Conservation (phyloP, 2,113 vertebrate species). For the Dascyllus trimaculatus region DNA sequence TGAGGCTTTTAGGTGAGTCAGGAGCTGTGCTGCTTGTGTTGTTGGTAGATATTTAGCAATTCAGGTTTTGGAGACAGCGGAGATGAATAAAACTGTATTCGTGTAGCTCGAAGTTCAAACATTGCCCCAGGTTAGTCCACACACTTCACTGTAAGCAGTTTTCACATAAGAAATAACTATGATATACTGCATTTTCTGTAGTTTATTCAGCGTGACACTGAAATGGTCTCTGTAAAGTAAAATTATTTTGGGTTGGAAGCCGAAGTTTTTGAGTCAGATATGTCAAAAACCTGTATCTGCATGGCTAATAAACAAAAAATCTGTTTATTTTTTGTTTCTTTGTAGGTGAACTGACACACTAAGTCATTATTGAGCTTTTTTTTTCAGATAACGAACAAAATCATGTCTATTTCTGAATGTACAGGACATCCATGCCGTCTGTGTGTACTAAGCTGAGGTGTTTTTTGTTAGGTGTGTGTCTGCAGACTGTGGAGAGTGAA, state of each 20-base stretch:
- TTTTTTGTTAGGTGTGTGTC: conserved; percentile 89
- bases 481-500: conserved; percentile 93
- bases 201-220: too few species aligned
- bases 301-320: too few species aligned
- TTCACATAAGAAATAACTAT: too few species aligned
- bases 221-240: too few species aligned
- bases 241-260: too few species aligned
- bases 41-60: not conserved
- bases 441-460: not conserved
- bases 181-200: not conserved
- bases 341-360: not conserved
- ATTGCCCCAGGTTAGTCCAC: not conserved
- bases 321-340: too few species aligned
- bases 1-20: conserved; percentile 90
- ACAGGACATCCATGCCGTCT: not conserved
- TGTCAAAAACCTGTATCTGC: too few species aligned
- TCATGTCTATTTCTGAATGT: not conserved
- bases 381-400: not conserved
- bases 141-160: not conserved
- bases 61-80: not conserved
- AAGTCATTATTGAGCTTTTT: not conserved
- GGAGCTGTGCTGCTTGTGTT: not conserved
- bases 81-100: not conserved
- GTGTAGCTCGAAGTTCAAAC: not conserved
- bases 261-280: too few species aligned